phyloP scores from a whole-genome alignment of 1,140 invertebrate genomes.

The Brachionus sp. region DNA sequence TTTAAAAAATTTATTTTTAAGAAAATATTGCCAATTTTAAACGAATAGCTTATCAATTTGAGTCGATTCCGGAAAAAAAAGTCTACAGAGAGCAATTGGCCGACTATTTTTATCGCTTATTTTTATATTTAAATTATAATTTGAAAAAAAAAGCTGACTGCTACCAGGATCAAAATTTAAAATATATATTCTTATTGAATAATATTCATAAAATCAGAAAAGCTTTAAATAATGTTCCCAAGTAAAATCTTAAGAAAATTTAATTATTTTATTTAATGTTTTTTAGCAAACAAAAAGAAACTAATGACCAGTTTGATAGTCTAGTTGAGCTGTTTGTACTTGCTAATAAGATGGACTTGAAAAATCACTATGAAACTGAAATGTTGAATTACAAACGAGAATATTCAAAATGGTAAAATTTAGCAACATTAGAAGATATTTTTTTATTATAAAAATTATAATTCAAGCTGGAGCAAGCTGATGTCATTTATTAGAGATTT shows the following conservation, averaged over 20 bases:
- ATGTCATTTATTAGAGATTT: conserved; percentile 19
- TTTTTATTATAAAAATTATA: not conserved
- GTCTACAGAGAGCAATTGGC: not conserved
- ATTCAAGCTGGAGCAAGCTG: not conserved
- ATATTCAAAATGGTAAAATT: conserved; percentile 40
- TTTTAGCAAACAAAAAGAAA: not conserved
- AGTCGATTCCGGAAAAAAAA: conserved; percentile 12
- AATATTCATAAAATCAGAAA: conserved; percentile 24
- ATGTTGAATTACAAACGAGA: conserved; percentile 38
- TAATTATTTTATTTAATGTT: not conserved
- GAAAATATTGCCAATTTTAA: conserved; percentile 8
- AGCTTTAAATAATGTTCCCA: not conserved
- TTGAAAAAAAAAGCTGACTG: conserved; percentile 36
- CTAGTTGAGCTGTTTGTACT: not conserved
- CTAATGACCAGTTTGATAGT: not conserved
- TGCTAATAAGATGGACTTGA: not conserved
- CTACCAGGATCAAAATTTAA: conserved; percentile 32
- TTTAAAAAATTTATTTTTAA: not conserved
- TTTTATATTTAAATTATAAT: conserved; percentile 38
- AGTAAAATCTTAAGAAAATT: not conserved
- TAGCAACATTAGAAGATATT: not conserved
- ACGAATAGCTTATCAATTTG: conserved; percentile 31
- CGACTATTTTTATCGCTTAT: conserved; percentile 36
- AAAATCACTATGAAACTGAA: conserved; percentile 29
- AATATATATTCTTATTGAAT: conserved; percentile 14